Conservation (phyloP, 2,888 invertebrate species). For the Neoascia interrupta region DNA sequence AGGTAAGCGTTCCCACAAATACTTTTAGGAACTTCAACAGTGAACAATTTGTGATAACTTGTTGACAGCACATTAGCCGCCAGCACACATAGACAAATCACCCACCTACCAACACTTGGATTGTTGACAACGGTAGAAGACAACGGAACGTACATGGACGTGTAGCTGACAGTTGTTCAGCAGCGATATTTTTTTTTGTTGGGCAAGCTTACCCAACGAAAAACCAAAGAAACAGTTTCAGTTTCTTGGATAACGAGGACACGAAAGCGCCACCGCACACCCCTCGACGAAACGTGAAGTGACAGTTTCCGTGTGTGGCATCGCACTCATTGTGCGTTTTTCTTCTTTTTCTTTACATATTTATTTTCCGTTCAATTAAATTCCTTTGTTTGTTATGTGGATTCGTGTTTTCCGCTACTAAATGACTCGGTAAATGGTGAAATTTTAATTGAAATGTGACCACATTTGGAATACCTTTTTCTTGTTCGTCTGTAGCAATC, state of each 20-base stretch:
- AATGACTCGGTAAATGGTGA: constrained; percentile 55
- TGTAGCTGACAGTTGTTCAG: constrained; percentile 18
- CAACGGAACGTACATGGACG: too few relatives aligned
- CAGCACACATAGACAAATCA: constrained; percentile 3
- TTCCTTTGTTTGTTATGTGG: constrained; percentile 67
- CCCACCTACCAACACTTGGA: neutral
- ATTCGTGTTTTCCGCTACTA: constrained; percentile 37
- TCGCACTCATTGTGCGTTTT: constrained; percentile 62
- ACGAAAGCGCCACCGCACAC: constrained; percentile 32
- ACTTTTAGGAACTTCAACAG: constrained; percentile 35
- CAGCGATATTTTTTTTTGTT: constrained; percentile 20
- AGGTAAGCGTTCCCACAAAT: too few relatives aligned
- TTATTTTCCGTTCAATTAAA: constrained; percentile 35
- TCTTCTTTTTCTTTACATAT: constrained; percentile 18
- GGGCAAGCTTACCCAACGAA: constrained; percentile 4
- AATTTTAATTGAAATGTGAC: constrained; percentile 43
- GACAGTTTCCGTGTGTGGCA: constrained; percentile 64
- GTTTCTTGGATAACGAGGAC: constrained; percentile 50
- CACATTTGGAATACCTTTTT: constrained; percentile 28
- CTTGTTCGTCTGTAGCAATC: constrained; percentile 13
- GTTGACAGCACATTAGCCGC: constrained; percentile 28
- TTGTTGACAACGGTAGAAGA: constrained; percentile 17
- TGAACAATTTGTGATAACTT: constrained; percentile 27
- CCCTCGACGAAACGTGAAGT: constrained; percentile 26
- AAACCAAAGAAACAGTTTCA: constrained; percentile 40